These are phyloP conservation scores for Egretta garzetta DNA, from an alignment of 2,113 vertebrate species.

Conservation along the genomic window DNA sequence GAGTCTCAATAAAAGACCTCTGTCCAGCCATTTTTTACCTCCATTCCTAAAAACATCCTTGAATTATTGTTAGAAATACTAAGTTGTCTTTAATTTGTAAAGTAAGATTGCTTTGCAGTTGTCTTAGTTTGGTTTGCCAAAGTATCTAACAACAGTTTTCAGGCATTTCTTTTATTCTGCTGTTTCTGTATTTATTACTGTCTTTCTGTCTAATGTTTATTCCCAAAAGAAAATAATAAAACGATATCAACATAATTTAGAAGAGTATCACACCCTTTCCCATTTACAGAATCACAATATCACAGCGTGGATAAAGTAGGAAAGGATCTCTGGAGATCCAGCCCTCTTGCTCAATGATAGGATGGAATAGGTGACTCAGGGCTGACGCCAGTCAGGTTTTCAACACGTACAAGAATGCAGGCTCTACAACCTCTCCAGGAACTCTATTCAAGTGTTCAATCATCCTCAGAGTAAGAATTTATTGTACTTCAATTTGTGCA, in stretches of 20 bases:
- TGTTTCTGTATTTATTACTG: not conserved
- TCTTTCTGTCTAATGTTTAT: not conserved
- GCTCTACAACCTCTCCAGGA: not conserved
- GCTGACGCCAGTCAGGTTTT: not conserved
- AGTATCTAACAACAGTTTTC: not conserved
- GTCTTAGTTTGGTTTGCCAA: not conserved
- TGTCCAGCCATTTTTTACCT: no score
- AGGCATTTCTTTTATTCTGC: not conserved
- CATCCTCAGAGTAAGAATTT: not conserved
- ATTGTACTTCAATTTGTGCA: not conserved
- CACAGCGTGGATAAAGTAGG: not conserved
- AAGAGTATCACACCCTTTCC: not conserved
- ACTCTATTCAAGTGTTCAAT: not conserved
- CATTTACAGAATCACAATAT: not conserved
- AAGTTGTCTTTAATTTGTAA: not conserved
- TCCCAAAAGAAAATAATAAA: not conserved
- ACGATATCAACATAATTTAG: not conserved
- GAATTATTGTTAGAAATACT: not conserved
- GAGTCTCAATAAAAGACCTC: no score
- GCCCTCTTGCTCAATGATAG: not conserved
- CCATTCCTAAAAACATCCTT: not conserved
- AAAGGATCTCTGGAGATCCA: not conserved
- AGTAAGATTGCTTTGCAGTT: not conserved
- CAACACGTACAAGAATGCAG: not conserved
- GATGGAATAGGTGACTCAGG: not conserved